phyloP scores from a whole-genome alignment of 1,140 invertebrate species.

The Ridgeia piscesae region DNA sequence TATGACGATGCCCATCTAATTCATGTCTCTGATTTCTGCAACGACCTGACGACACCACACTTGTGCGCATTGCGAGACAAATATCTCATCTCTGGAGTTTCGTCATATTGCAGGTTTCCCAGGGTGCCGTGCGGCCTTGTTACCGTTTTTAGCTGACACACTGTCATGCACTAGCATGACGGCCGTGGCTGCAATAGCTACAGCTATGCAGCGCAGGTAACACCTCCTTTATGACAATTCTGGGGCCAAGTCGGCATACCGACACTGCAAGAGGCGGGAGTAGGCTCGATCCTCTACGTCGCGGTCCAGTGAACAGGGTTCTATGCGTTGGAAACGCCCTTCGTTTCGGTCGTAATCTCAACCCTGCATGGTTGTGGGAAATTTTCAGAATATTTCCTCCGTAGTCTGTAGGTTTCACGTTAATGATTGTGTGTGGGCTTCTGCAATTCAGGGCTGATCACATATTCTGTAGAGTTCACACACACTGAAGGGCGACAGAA shows the following conservation, averaged over 20 bases:
- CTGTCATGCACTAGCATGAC: neutral
- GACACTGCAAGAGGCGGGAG: neutral
- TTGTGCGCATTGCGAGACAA: neutral
- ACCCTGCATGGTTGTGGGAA: neutral
- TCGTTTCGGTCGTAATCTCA: neutral
- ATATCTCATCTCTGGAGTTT: conserved; percentile 1
- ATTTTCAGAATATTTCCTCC: neutral
- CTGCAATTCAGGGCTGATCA: neutral
- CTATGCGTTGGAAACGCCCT: neutral
- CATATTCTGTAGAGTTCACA: neutral
- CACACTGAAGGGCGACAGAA: neutral
- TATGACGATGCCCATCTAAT: neutral
- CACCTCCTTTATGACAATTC: neutral
- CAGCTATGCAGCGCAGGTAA: neutral
- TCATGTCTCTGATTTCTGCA: neutral
- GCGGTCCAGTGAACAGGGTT: neutral
- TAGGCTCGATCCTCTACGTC: neutral
- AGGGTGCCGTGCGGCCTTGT: conserved; percentile 2
- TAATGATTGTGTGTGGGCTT: neutral
- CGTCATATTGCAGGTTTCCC: conserved; percentile 3
- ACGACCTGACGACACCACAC: neutral
- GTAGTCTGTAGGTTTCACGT: neutral
- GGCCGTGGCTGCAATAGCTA: conserved; percentile 3
- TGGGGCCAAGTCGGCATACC: neutral
- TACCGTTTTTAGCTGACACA: conserved; percentile 5